Evolutionary conservation across 1,140 invertebrate species (phyloP), one percentile per base, ranked within the genome.

Genomic region (Lepidurus couesii): DNA sequence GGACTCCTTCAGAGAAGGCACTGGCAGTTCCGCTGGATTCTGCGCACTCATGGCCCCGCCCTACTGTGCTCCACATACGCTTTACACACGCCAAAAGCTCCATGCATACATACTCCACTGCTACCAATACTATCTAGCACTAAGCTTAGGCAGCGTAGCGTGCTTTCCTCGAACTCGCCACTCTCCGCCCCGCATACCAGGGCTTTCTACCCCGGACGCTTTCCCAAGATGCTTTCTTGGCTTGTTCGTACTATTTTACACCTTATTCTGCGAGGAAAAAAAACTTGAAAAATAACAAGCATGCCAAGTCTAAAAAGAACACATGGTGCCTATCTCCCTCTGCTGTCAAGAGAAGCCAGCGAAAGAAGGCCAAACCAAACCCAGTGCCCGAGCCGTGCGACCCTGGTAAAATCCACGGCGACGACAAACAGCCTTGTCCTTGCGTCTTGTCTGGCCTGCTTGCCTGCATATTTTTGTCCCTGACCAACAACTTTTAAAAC

Each of bases 401-500:
- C 53, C 53, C 53, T 65, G 53, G 53, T 65, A 65, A 65, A 65
- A 65, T 65, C 53, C 53, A 65, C 53, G 53, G 53, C 53, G 53
- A 65, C 53, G 53, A 65, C 53, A 65, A 65, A 65, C 53, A 65
- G 53, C 53, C 53, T 65, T 65, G 53, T 65, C 53, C 53, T 65
- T 65, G 53, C 53, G 53, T 65, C 53, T 65, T n/a, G 53, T 65
- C 53, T 65, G 53, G 53, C 53, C 53, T 16, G 53, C 53, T 65
- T 9, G 13, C 53, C 53, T 21, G 53, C 16, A 65, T 65, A 65
- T 65, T 65, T 65, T 65, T 65, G 53, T 65, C 53, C 34, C 53
- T 65, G 16, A 65, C 53, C 53, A 21, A 21, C 9, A 65, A 65
- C 9, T 65, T 13, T 34, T 34, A 34, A 34, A 34, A 34, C 34